Base-by-base conservation (phyloP, 2,888 invertebrate genomes). In the Parnassius orleans region DNA sequence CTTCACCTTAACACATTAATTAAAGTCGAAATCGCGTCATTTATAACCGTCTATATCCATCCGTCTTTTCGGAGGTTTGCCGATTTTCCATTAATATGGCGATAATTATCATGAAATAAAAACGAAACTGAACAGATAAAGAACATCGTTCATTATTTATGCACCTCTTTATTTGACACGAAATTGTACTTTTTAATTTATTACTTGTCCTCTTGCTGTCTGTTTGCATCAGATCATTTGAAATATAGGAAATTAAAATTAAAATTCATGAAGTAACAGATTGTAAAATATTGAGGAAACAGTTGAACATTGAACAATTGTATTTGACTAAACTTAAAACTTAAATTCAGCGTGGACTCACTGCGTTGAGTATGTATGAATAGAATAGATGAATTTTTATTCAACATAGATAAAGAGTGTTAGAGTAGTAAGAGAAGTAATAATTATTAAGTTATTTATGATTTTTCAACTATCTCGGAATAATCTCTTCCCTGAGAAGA, bases 21-120 rank as follows among this genome's bases (percentile, higher is more conserved):
- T 71, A 72, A 68, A 68, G 67, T 68, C 70, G 66, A 69, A 69
- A 65, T 59, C 63, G 57, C 69, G 65, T 72, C 71, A 72, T 70
- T 68, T 69, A 65, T 72, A 63, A 60, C 66, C 65, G 62, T 71
- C n/a, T n/a, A n/a, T n/a, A n/a, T n/a, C 69, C 54, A 63, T 67
- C 67, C 60, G 67, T 71, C 69, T 46, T 63, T 60, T 63, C 65
- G 58, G 24, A 46, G 56, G 33, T 59, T 60, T 48, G 64, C 59
- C 64, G 61, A 68, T 69, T 69, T 69, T 70, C 70, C 72, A 72
- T 70, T 69, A 69, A 65, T 69, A 66, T 60, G 47, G 47, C 65
- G 63, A 69, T 67, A 67, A 70, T 69, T 70, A 66, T 64, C 57
- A 57, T 19, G 50, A 57, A 57, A 61, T 50, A 58, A 41, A 53